A percentile compares a stretch with the other conserved stretches of the same genome.
These are phyloP conservation scores for Morinoia aosen DNA, from an alignment of 2,888 invertebrate genomes.

Conservation along the genomic window DNA sequence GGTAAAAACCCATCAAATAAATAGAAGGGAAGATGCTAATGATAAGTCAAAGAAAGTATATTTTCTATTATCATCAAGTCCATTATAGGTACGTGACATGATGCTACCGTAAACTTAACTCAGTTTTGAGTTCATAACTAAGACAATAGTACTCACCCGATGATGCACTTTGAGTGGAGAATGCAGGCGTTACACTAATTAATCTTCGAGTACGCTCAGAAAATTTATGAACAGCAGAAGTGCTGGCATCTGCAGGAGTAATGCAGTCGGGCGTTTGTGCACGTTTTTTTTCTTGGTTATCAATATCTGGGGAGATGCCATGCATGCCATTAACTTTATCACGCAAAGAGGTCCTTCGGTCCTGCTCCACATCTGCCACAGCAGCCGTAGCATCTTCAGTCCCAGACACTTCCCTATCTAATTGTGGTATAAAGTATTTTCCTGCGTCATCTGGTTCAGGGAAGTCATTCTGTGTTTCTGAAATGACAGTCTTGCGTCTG, in stretches of 20 bases:
- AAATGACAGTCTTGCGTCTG: neutral
- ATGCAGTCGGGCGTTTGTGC: neutral
- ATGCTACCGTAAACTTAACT: neutral
- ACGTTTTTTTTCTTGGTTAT: neutral
- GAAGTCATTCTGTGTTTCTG: neutral
- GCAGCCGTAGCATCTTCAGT: slow-evolving; percentile 6
- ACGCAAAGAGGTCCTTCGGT: neutral
- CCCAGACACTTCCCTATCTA: neutral
- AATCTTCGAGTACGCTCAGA: neutral
- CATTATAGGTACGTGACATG: no score
- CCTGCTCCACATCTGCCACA: neutral
- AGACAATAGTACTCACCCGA: neutral
- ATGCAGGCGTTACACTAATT: neutral
- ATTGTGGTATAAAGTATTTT: no score
- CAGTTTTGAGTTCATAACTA: neutral
- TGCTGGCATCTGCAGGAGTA: neutral
- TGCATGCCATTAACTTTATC: neutral
- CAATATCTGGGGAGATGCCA: neutral
- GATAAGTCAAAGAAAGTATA: neutral
- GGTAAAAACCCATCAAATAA: neutral
- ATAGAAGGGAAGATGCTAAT: neutral
- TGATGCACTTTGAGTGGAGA: neutral
- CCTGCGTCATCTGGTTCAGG: neutral
- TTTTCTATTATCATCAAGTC: no score
- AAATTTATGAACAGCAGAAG: neutral